Evolutionary conservation across 2,797 vertebrate species (phyloP), one percentile per base, ranked within the genome.

Genomic region (Eleutherodactylus coqui): DNA sequence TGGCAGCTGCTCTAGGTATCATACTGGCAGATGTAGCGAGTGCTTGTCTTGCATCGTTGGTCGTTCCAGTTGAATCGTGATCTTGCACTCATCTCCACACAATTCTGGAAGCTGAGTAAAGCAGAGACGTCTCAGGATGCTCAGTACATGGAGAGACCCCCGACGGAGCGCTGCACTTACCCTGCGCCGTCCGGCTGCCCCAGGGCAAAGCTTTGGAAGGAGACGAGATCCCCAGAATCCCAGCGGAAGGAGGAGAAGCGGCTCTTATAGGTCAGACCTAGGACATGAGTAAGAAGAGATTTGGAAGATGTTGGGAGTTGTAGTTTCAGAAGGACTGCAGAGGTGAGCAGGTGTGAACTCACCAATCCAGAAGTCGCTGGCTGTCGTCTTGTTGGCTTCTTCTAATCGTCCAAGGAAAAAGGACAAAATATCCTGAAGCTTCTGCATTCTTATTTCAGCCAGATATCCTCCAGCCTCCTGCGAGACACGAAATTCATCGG

Each of bases 291-390:
- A 58, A 24, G 24, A 9, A 16, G 19, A 62, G 27, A 16, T n/a
- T n/a, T n/a, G n/a, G n/a, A n/a, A n/a, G n/a, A n/a, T n/a, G n/a
- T n/a, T n/a, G 55, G 21, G 47, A 51, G 47, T 51, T 51, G 47
- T 51, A 51, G 47, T 51, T 17, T 58, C 55, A 58, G 55, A 10
- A 9, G 3, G n/a, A 5, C 6, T 60, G 24, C 24, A 14, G 58
- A 19, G 58, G 58, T 55, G 49, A 6, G 19, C 19, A 5, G n/a
- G 24, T 10, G 1, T 9, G 19, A 19, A 34, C 73, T 75, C 51
- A 78, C 51, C 75, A 34, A 58, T 78, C 75, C 51, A 78, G 51
- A 78, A 78, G 21, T 78, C n/a, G 19, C 27, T 32, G 60, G 60
- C 29, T 14, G 60, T 29, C 13, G n/a, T n/a, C n/a, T n/a, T n/a